A percentile compares a stretch with the other conserved stretches of the same genome.
These are phyloP conservation scores for Neotoma lepida DNA, from an alignment of 2,113 vertebrate genomes.

Conservation along the genomic window DNA sequence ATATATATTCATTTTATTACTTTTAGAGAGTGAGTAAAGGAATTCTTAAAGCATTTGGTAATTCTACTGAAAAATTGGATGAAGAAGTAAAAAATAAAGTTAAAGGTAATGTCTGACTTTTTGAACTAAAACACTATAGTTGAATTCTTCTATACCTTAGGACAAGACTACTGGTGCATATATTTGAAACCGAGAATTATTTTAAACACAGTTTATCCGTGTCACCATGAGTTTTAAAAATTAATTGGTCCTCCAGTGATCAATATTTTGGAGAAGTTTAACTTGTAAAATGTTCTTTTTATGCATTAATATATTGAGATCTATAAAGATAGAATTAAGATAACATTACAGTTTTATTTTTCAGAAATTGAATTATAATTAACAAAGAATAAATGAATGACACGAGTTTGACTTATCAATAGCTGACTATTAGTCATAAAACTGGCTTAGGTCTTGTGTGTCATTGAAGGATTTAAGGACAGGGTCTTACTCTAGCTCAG, in stretches of 20 bases:
- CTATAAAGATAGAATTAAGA: slow-evolving; percentile 29
- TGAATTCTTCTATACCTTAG: slow-evolving; percentile 51
- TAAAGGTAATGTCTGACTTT: slow-evolving; percentile 89
- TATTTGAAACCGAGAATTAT: slow-evolving; percentile 40
- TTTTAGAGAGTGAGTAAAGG: slow-evolving; percentile 91
- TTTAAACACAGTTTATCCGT: slow-evolving; percentile 28
- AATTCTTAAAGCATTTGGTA: slow-evolving; percentile 89
- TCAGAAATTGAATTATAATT: not conserved
- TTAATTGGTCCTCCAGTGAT: not conserved
- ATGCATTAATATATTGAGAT: slow-evolving; percentile 42
- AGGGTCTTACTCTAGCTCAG: not conserved
- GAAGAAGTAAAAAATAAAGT: slow-evolving; percentile 91
- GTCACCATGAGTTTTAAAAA: slow-evolving; percentile 3
- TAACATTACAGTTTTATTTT: slow-evolving; percentile 16
- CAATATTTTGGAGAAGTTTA: not conserved
- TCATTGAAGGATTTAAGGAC: not conserved
- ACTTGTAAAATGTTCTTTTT: not conserved
- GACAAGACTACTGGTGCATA: slow-evolving; percentile 32
- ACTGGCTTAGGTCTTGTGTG: not conserved
- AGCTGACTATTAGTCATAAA: not conserved
- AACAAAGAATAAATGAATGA: not conserved
- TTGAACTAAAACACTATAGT: slow-evolving; percentile 64
- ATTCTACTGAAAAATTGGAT: slow-evolving; percentile 87
- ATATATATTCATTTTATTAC: slow-evolving; percentile 74
- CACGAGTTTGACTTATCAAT: not conserved